These are phyloP conservation scores for Scarus forsteni DNA, from an alignment of 2,797 vertebrate species.

Conservation along the genomic window DNA sequence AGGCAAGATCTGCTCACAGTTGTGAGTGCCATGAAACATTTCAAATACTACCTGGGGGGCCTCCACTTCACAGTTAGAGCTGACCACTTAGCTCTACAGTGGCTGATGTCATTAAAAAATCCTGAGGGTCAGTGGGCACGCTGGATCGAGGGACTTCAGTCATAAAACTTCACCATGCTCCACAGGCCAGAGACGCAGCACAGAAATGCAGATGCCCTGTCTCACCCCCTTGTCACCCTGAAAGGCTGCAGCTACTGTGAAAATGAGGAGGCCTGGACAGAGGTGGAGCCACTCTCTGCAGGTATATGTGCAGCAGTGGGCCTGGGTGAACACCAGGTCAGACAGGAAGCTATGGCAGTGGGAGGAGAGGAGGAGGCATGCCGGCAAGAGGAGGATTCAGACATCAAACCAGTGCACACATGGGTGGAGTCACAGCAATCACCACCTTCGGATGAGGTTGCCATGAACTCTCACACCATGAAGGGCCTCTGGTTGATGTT, in stretches of 20 bases:
- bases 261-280: too few relatives aligned
- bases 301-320: background rate
- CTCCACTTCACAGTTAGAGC: background rate
- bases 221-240: too few relatives aligned
- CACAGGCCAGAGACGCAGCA: too few relatives aligned
- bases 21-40: background rate
- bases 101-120: background rate
- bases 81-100: background rate
- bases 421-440: background rate
- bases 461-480: background rate
- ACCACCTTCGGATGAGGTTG: background rate
- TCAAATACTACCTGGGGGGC: background rate
- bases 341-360: background rate
- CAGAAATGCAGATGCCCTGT: too few relatives aligned
- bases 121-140: background rate
- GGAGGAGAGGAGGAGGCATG: background rate
- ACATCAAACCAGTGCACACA: background rate
- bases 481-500: constrained; percentile 24
- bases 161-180: background rate
- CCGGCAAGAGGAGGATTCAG: background rate
- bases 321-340: background rate
- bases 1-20: too few relatives aligned
- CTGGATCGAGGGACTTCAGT: background rate
- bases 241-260: too few relatives aligned
- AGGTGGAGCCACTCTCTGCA: too few relatives aligned